Evolutionary conservation across 35 echinoderm and acorn worm genomes (phyloP), one percentile per base, ranked within the genome.

Genomic region (Heliocidaris erythrogramma): DNA sequence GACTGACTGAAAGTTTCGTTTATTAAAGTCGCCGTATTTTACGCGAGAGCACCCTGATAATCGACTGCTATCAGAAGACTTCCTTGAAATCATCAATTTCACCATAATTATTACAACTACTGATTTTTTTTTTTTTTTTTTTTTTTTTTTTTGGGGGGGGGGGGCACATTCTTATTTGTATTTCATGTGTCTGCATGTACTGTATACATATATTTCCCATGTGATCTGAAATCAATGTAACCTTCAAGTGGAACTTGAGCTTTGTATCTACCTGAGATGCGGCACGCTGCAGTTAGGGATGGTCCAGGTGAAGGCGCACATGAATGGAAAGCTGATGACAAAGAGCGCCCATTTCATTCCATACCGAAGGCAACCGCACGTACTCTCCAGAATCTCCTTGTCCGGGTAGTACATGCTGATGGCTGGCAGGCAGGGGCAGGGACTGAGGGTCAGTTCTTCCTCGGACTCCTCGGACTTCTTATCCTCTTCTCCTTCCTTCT

Each of bases 401-500:
- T 96, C 95, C 16, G 98, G 98, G 53, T 97, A 99, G 86, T 96
- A 96, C 95, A 97, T 99, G 90, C 95, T 96, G 93, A 99, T 96
- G 9, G 98, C 93, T 59, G 97, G 97, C 48, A 97, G 85, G 78
- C 98, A 99, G 30, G 95, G 94, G 42, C 90, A 92, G 48, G 96
- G 95, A 32, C 85, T 24, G 11, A 99, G 85, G 10, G 94, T 97
- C 50, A 88, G 85, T 86, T 97, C 97, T 69, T 99, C 96, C 52
- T 98, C 97, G 2, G 49, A 53, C 2, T 60, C 86, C 47, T 95
- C 94, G 2, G 60, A 69, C 24, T 69, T 69, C 14, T 69, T 69
- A 27, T 69, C 60, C 48, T 95, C 94, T 29, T 90, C 53, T 35
- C 48, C 88, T 30, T 95, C 94, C 49, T 95, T 85, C 94, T 92